phyloP scores from a whole-genome alignment of 2,113 vertebrate species.

The Danionella cerebrum region DNA sequence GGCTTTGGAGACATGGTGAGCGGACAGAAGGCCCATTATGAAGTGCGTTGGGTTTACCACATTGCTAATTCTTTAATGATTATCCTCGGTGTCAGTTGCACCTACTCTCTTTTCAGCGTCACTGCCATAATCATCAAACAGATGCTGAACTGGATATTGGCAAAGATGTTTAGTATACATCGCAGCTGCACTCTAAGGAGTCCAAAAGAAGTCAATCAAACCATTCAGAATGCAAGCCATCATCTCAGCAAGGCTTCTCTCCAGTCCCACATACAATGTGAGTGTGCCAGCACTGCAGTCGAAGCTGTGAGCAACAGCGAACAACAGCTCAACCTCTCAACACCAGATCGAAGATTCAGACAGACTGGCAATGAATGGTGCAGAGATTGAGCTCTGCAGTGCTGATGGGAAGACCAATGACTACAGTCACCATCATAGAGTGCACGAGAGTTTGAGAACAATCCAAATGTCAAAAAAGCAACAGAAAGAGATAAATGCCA shows the following conservation, averaged over 20 bases:
- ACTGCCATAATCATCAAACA: slow-evolving; percentile 55
- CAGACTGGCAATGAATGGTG: neutral
- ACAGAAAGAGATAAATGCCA: slow-evolving; percentile 18
- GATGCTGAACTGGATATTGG: slow-evolving; percentile 49
- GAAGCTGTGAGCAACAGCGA: slow-evolving; percentile 33
- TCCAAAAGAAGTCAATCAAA: neutral
- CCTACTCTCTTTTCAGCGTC: slow-evolving; percentile 54
- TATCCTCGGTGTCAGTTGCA: slow-evolving; percentile 54
- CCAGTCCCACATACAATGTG: slow-evolving; percentile 12
- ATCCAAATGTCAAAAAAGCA: slow-evolving; percentile 29
- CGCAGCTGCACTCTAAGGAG: neutral
- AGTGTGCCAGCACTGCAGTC: slow-evolving; percentile 33
- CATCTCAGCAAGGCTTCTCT: slow-evolving; percentile 7
- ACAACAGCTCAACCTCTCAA: neutral
- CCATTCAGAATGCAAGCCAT: neutral
- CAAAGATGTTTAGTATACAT: slow-evolving; percentile 26
- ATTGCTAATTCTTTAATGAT: slow-evolving; percentile 53
- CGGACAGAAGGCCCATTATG: slow-evolving; percentile 43
- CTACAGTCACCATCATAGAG: neutral
- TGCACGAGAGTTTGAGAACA: slow-evolving; percentile 6
- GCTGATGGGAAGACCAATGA: neutral
- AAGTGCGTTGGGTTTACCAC: slow-evolving; percentile 41
- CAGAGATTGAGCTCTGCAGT: neutral
- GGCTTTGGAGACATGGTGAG: slow-evolving; percentile 63
- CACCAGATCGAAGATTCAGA: neutral